Base-by-base conservation (phyloP, 2,888 invertebrate genomes). In the Hemistola chrysoprasaria region DNA sequence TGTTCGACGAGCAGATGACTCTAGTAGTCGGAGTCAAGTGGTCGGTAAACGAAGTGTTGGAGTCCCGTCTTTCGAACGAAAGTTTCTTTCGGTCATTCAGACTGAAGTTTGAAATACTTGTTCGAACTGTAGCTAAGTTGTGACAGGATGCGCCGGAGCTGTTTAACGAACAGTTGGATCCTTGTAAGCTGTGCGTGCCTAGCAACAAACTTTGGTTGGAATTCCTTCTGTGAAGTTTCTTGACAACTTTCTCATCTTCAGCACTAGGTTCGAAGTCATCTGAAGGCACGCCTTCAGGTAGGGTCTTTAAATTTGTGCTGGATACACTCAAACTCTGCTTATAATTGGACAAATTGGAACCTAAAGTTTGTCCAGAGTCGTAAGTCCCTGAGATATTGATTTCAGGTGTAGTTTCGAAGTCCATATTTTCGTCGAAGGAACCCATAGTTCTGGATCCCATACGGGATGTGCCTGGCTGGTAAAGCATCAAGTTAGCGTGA, bases 41-140 rank as follows among this genome's bases (percentile, higher is more conserved):
- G 20, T 89, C 89, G 0, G 70, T 94, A 0, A 95, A 94, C 1
- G 97, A 82, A 44, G 96, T 93, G 68, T 95, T 97, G 0, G 97
- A 97, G 43, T 97, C 97, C 31, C 97, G 90, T 29, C 97, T 90
- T 55, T 96, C 95, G 26, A 96, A 74, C 1, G 95, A 90, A 11
- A 95, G 92, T 53, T 93, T 94, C 28, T 91, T 90, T 10, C 87
- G 84, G 0, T 84, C 79, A 42, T 78, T 87, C 0, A 90, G 62
- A 37, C 87, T 88, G 46, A 86, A 89, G 45, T 89, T 90, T 0
- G 89, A 89, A 44, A 85, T 64, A 42, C 88, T 89, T 0, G 84
- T 86, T 26, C 90, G 63, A 0, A 89, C 89, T 3, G 84, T 77
- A 0, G 78, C 61, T 23, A 89, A 53, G 39, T 87, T 90, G 43